Percentiles rank a stretch among this genome's conserved stretches.
These are phyloP conservation scores for Eustalomyia histrio DNA, from an alignment of 2,888 invertebrate genomes.

Conservation along the genomic window DNA sequence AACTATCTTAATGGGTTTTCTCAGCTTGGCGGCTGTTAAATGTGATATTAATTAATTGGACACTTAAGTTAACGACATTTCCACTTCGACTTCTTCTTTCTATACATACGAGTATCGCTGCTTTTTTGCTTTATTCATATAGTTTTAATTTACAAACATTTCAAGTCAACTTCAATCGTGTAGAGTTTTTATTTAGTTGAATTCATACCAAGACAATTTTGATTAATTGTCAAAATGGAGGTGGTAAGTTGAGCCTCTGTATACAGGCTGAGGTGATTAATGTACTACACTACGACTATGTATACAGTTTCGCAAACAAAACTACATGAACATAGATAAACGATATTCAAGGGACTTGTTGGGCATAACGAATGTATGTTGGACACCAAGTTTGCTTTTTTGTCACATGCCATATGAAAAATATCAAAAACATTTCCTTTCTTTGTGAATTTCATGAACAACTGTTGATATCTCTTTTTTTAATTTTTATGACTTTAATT, in stretches of 20 bases:
- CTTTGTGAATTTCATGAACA: slow-evolving; percentile 15
- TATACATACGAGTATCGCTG: slow-evolving; percentile 42
- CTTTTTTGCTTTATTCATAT: slow-evolving; percentile 50
- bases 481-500: slow-evolving; percentile 29
- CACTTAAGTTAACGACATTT: slow-evolving; percentile 80
- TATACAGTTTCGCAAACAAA: slow-evolving; percentile 40
- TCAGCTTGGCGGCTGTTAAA: slow-evolving; percentile 80
- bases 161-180: slow-evolving; percentile 43
- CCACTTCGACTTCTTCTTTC: slow-evolving; percentile 63
- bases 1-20: slow-evolving; percentile 80
- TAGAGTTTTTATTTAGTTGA: slow-evolving; percentile 66
- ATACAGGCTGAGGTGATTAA: slow-evolving; percentile 59
- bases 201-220: slow-evolving; percentile 77
- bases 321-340: not conserved
- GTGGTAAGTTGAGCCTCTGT: slow-evolving; percentile 66
- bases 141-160: slow-evolving; percentile 25
- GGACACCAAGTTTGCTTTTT: slow-evolving; percentile 16
- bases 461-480: slow-evolving; percentile 24
- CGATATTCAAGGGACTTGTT: slow-evolving; percentile 40
- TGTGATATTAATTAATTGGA: slow-evolving; percentile 80
- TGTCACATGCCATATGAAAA: not conserved
- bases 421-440: not conserved
- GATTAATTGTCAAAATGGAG: slow-evolving; percentile 76
- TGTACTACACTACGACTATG: slow-evolving; percentile 44
- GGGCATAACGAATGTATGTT: not conserved